Conservation (phyloP, 1,140 invertebrate species). For the Rhagoletis pomonella region DNA sequence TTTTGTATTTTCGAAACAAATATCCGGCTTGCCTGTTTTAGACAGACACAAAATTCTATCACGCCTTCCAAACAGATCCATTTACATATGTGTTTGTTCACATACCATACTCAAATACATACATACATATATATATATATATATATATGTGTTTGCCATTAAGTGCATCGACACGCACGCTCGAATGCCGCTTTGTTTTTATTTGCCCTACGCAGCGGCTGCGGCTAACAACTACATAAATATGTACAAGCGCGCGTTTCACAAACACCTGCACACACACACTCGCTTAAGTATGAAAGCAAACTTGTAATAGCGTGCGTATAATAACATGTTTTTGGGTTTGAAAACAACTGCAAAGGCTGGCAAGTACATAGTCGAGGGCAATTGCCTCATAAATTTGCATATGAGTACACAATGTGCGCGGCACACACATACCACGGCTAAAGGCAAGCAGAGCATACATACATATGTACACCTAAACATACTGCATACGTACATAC, state of each 20-base stretch:
- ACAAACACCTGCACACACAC: not conserved
- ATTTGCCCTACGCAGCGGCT: constrained; percentile 24
- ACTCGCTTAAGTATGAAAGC: not conserved
- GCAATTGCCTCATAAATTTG: constrained; percentile 46
- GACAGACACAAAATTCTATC: constrained; percentile 5
- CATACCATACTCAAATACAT: no score
- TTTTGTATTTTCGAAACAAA: not conserved
- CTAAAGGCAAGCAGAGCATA: not conserved
- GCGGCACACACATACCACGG: not conserved
- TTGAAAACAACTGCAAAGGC: constrained; percentile 15
- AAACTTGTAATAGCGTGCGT: not conserved
- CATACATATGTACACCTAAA: not conserved
- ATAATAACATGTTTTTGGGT: constrained; percentile 32
- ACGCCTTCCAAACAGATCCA: not conserved
- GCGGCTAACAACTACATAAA: constrained; percentile 20
- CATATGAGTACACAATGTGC: constrained; percentile 35
- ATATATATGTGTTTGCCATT: no score
- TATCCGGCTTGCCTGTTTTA: constrained; percentile 8
- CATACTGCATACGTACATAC: no score
- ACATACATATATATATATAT: not conserved
- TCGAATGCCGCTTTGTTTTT: not conserved
- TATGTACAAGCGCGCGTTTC: not conserved
- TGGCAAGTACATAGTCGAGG: not conserved
- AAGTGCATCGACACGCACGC: no score
- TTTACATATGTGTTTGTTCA: not conserved